Evolutionary conservation across 1,140 invertebrate species (phyloP).

Genomic region (Diploscapter pachys): DNA sequence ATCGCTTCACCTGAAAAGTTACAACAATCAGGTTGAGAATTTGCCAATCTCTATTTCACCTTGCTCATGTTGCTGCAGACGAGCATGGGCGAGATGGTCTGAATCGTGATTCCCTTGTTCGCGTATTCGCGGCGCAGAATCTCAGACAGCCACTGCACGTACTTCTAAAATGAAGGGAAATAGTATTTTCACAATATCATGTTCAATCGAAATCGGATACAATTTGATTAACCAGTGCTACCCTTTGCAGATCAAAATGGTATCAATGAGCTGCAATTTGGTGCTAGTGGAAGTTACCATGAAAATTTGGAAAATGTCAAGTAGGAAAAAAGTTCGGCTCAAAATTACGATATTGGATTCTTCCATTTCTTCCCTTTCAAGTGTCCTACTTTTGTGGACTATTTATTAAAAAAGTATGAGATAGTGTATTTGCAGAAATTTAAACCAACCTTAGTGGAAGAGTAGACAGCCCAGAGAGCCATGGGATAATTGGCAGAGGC

Average conservation of each 20-base stretch:
- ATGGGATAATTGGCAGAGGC: constrained; percentile 29
- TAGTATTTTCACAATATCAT: not conserved
- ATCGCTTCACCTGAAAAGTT: constrained; percentile 11
- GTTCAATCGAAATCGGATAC: too few relatives aligned
- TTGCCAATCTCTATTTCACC: constrained; percentile 11
- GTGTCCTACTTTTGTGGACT: not conserved
- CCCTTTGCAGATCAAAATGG: too few relatives aligned
- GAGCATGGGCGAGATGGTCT: constrained; percentile 52
- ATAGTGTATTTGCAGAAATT: not conserved
- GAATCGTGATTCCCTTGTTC: constrained; percentile 43
- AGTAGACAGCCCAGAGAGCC: constrained; percentile 48
- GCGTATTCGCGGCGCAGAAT: constrained; percentile 51
- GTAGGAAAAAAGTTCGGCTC: not conserved
- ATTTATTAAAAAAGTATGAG: too few relatives aligned
- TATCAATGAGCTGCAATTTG: too few relatives aligned
- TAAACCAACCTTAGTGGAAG: constrained; percentile 47
- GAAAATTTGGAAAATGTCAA: not conserved
- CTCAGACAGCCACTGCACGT: constrained; percentile 41
- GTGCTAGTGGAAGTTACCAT: not conserved
- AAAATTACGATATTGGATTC: too few relatives aligned
- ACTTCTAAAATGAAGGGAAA: constrained; percentile 40
- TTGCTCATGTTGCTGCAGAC: constrained; percentile 58
- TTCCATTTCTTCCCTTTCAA: too few relatives aligned
- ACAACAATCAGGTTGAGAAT: not conserved
- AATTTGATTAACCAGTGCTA: too few relatives aligned